Conservation (phyloP, 2,113 vertebrate species). For the Rhynchopsitta pachyrhyncha region DNA sequence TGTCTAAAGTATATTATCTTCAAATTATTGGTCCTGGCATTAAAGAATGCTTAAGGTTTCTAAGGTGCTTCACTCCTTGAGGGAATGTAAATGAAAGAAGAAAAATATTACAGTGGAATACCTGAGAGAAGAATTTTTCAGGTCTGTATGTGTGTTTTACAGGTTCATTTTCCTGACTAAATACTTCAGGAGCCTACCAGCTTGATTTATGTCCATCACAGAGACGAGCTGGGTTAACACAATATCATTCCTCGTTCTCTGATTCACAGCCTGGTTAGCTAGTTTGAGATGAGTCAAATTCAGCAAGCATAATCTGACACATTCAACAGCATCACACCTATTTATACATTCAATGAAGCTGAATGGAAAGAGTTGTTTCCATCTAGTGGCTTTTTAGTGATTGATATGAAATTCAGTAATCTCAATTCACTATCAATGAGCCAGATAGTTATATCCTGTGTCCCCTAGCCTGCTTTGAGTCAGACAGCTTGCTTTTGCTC, state of each 20-base stretch:
- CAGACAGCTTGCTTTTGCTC: not conserved
- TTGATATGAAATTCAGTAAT: not conserved
- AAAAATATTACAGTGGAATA: not conserved
- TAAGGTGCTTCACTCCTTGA: not conserved
- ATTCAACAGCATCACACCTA: not conserved
- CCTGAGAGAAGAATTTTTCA: not conserved
- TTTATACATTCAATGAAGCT: not conserved
- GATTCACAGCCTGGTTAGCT: not conserved
- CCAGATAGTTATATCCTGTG: not conserved
- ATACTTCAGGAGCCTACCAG: not conserved
- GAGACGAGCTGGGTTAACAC: not conserved
- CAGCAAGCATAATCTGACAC: not conserved
- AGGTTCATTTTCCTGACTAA: not conserved
- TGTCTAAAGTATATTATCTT: not conserved
- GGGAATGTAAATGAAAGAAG: not conserved
- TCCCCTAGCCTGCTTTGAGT: not conserved
- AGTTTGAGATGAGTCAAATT: not conserved
- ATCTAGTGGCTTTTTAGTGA: not conserved
- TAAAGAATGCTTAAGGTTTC: not conserved
- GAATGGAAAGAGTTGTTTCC: not conserved
- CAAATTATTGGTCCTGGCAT: constrained; percentile 26
- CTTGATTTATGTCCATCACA: not conserved
- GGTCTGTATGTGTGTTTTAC: not conserved
- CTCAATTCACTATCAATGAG: not conserved
- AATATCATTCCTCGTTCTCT: not conserved